Evolutionary conservation across 37 sponge, comb jelly and placozoan species (phyloP), one percentile per base, ranked within the genome.

Genomic region (Eunapius fragilis): DNA sequence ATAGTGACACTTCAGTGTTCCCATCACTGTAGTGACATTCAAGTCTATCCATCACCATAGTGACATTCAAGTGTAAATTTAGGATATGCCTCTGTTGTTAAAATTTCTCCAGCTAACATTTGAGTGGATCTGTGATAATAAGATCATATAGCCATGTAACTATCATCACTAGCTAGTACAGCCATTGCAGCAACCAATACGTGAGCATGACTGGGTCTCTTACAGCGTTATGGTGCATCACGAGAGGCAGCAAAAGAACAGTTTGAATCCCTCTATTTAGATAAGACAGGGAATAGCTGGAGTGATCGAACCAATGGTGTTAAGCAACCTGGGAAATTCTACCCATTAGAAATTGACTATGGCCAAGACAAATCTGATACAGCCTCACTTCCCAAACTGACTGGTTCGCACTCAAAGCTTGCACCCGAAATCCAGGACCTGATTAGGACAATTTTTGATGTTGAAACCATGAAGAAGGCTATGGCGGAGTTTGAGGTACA

Each of bases 311-410:
- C 86, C 11, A 47, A 48, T 22, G 91, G 89, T 72, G 87, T 81
- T 27, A 99, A 99, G 70, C 24, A 41, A 2, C 91, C 98, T 22
- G 89, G 91, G 22, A 99, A 96, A 85, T 97, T 97, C 88, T 97
- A 95, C 84, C 99, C 98, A 47, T 82, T 99, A 35, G 98, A 99
- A 70, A 89, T 99, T n/a, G 99, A 99, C 84, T 99, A 99, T 71
- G 97, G 99, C 4, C 82, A 77, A 30, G 92, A 96, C 22, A 92
- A 91, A 13, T 94, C 91, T 25, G 94, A 88, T 17, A 27, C 70
- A 17, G 79, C 75, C 25, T n/a, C 37, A 9, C 58, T 14, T 3
- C 11, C 71, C 14, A 74, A 58, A 25, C 72, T 70, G 25, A 90
- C 93, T 70, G 97, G 95, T 25, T 81, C 91, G 25, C 84, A 79